A percentile compares a stretch with the other conserved stretches of the same genome.
phyloP scores from a whole-genome alignment of 2,888 invertebrate genomes.

The Apodemia mormo region DNA sequence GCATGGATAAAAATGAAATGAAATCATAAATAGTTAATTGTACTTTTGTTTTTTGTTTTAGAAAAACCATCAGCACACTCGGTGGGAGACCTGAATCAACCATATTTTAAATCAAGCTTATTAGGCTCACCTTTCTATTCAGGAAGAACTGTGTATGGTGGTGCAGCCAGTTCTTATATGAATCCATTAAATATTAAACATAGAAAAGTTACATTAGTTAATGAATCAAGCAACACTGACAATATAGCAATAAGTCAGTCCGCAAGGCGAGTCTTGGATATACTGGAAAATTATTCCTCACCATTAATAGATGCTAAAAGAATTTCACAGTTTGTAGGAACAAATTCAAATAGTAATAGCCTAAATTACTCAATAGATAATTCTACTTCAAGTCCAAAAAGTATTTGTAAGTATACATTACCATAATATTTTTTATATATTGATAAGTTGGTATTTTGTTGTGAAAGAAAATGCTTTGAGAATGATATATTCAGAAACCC shows the following conservation, averaged over 20 bases:
- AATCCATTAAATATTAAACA: slow-evolving; percentile 59
- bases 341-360: slow-evolving; percentile 38
- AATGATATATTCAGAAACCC: too few species aligned
- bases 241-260: slow-evolving; percentile 84
- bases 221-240: slow-evolving; percentile 45
- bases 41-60: slow-evolving; percentile 42
- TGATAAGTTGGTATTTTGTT: background rate
- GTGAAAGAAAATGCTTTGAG: too few species aligned
- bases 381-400: slow-evolving; percentile 31
- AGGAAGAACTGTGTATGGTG: slow-evolving; percentile 89
- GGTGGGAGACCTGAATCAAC: slow-evolving; percentile 58
- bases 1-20: too few species aligned
- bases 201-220: slow-evolving; percentile 48
- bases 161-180: slow-evolving; percentile 83
- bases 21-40: slow-evolving; percentile 12
- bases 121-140: slow-evolving; percentile 87
- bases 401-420: slow-evolving; percentile 40
- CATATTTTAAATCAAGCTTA: slow-evolving; percentile 57
- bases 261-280: slow-evolving; percentile 88
- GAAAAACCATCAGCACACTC: slow-evolving; percentile 57
- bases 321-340: slow-evolving; percentile 78
- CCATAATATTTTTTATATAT: slow-evolving; percentile 10
- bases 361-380: slow-evolving; percentile 30
- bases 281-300: slow-evolving; percentile 91
- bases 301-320: slow-evolving; percentile 90